A percentile compares a stretch with the other conserved stretches of the same genome.
Evolutionary conservation across 2,797 vertebrate species (phyloP).

Genomic region (Gallinago nigripennis): DNA sequence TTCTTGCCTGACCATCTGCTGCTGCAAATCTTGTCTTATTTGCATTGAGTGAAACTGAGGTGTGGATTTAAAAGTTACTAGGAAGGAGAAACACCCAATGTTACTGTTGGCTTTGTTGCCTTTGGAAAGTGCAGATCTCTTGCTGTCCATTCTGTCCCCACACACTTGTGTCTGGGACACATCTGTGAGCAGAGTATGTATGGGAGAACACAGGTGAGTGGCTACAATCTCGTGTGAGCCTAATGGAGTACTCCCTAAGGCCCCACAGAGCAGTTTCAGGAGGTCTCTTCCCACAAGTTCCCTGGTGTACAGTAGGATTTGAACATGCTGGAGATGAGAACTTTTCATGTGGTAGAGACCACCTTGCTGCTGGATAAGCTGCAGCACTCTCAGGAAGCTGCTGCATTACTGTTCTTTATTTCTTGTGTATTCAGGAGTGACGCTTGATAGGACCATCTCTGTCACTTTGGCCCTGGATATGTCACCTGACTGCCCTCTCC

Average conservation of each 20-base stretch:
- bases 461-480: background rate
- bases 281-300: background rate
- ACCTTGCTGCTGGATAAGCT: background rate
- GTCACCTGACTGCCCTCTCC: background rate
- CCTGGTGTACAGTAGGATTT: background rate
- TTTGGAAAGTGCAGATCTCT: background rate
- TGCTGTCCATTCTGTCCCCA: background rate
- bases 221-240: background rate
- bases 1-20: background rate
- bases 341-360: background rate
- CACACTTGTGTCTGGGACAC: background rate
- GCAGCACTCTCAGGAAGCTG: background rate
- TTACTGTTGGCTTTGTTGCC: background rate
- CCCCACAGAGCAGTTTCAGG: background rate
- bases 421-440: background rate
- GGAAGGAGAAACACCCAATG: background rate
- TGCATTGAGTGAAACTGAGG: background rate
- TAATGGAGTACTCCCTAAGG: background rate
- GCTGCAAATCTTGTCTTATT: background rate
- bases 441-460: background rate
- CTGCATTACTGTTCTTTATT: background rate
- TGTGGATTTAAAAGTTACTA: background rate
- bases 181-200: background rate
- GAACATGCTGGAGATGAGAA: background rate
- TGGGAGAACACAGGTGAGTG: background rate